A percentile compares a stretch with the other conserved stretches of the same genome.
phyloP scores from a whole-genome alignment of 1,140 invertebrate species.

The Pygmarrhopalites habei region DNA sequence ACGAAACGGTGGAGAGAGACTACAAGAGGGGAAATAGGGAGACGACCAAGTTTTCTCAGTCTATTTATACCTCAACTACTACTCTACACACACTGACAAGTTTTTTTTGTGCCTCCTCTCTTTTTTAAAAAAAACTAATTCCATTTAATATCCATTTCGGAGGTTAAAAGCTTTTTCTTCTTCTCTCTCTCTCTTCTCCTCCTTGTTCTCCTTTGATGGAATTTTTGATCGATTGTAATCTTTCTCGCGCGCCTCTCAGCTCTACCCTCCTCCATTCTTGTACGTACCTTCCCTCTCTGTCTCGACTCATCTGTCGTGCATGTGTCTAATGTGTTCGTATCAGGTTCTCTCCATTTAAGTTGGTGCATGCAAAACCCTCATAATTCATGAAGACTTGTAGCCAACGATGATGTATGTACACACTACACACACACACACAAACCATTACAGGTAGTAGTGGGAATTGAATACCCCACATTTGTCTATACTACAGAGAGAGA shows the following conservation, averaged over 20 bases:
- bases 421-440: too few relatives aligned
- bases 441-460: too few relatives aligned
- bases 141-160: slow-evolving; percentile 25
- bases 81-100: too few relatives aligned
- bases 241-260: background rate
- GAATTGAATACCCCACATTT: too few relatives aligned
- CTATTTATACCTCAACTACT: too few relatives aligned
- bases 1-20: too few relatives aligned
- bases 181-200: too few relatives aligned
- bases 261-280: background rate
- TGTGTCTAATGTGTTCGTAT: slow-evolving; percentile 8
- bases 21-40: too few relatives aligned
- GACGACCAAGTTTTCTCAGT: too few relatives aligned
- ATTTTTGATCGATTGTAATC: slow-evolving; percentile 24
- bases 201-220: slow-evolving; percentile 12
- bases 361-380: slow-evolving; percentile 6
- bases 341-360: slow-evolving; percentile 8
- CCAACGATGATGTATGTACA: too few relatives aligned
- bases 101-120: too few relatives aligned
- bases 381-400: slow-evolving; percentile 8
- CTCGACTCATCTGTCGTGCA: slow-evolving; percentile 2
- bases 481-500: too few relatives aligned
- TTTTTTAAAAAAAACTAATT: slow-evolving; percentile 11
- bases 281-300: background rate
- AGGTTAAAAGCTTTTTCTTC: slow-evolving; percentile 17